Percentiles rank a stretch among this genome's conserved stretches.
phyloP scores from a whole-genome alignment of 2,797 vertebrate species.

The Parauchenoglanis ngamensis region DNA sequence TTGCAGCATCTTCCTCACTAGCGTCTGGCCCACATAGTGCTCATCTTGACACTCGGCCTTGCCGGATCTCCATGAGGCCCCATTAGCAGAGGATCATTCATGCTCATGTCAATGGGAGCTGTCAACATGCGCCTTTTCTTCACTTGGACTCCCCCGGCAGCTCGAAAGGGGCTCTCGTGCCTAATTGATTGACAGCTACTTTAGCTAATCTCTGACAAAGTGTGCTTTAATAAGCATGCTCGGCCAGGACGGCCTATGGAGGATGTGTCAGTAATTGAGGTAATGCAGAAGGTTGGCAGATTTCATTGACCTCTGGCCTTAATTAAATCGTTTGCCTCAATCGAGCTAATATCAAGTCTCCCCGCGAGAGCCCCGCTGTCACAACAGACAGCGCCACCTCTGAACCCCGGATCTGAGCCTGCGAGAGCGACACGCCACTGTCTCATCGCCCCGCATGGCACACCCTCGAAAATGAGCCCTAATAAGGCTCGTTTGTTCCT shows the following conservation, averaged over 20 bases:
- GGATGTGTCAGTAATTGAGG: conserved; percentile 71
- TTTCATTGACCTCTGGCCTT: conserved; percentile 60
- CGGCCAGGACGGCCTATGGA: conserved; percentile 80
- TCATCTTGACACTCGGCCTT: conserved; percentile 45
- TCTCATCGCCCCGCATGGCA: conserved; percentile 56
- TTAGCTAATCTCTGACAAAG: conserved; percentile 60
- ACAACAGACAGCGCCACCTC: conserved; percentile 77
- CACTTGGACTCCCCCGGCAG: conserved; percentile 38
- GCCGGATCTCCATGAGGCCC: conserved; percentile 46
- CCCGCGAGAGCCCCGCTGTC: conserved; percentile 77
- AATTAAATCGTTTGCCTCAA: conserved; percentile 70
- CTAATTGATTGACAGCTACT: conserved; percentile 60
- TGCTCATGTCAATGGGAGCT: conserved; percentile 54
- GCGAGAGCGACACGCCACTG: conserved; percentile 71
- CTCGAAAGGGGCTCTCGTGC: conserved; percentile 38
- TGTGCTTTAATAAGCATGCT: conserved; percentile 81
- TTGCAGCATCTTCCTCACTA: conserved; percentile 17
- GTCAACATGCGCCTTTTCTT: conserved; percentile 53
- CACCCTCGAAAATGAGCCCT: conserved; percentile 59
- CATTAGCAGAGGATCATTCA: conserved; percentile 53
- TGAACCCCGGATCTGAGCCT: conserved; percentile 76
- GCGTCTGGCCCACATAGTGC: conserved; percentile 31
- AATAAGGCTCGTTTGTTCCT: conserved; percentile 61
- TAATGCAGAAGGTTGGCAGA: conserved; percentile 60
- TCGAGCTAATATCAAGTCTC: conserved; percentile 81